A percentile compares a stretch with the other conserved stretches of the same genome.
Conservation (phyloP, 2,113 vertebrate genomes). For the Apteryx mantelli region DNA sequence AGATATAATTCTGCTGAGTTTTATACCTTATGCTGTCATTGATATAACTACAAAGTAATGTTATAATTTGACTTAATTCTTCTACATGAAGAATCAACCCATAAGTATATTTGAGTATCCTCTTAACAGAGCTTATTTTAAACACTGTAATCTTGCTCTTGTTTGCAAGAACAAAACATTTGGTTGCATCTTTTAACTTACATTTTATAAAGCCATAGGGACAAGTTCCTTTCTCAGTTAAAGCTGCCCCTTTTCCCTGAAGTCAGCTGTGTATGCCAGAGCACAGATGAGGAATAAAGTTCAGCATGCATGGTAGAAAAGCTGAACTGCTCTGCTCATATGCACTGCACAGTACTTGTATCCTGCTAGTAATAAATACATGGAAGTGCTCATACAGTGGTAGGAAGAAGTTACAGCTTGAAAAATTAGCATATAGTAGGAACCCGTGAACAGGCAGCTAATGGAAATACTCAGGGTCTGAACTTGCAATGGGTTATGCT, state of each 20-base stretch:
- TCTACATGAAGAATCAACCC: neutral
- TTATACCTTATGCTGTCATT: neutral
- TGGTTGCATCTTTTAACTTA: neutral
- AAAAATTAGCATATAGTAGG: neutral
- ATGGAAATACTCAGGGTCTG: neutral
- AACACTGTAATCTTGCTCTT: neutral
- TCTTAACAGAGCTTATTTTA: neutral
- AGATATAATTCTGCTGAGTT: conserved; percentile 24
- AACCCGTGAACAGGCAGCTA: neutral
- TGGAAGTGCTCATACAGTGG: neutral
- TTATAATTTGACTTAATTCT: neutral
- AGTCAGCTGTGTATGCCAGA: fast-evolving
- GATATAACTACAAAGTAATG: neutral
- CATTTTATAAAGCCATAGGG: neutral
- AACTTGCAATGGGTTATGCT: fast-evolving
- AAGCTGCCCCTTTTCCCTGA: neutral
- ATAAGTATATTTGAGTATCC: neutral
- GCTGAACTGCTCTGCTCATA: neutral
- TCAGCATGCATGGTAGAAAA: neutral
- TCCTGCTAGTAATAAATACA: neutral
- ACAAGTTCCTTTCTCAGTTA: neutral
- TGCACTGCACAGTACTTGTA: neutral
- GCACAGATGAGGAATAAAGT: neutral
- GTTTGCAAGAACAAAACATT: neutral
- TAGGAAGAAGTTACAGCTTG: neutral